A percentile compares a stretch with the other conserved stretches of the same genome.
Conservation (phyloP, 2,797 vertebrate species). For the Sternotherus odoratus region DNA sequence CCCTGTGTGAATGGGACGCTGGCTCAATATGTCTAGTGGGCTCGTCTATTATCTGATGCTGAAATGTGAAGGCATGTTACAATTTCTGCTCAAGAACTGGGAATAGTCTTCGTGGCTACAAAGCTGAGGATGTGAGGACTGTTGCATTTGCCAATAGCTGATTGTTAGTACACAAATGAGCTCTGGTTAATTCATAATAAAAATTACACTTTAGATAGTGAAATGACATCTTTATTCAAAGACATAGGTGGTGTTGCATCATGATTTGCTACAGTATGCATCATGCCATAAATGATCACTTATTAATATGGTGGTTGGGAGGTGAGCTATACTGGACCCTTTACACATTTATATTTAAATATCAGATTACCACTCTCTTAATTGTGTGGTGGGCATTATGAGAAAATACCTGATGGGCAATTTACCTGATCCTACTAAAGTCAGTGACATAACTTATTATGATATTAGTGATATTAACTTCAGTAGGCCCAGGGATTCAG, state of each 20-base stretch:
- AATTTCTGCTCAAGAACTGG: not conserved
- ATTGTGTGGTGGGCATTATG: too few species aligned
- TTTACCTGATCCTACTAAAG: not conserved
- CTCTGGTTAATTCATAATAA: not conserved
- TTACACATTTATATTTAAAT: not conserved
- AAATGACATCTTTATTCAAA: not conserved
- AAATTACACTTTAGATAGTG: not conserved
- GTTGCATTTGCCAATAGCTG: not conserved
- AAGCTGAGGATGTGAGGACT: not conserved
- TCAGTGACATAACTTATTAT: not conserved
- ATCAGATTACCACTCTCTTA: not conserved
- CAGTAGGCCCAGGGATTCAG: too few species aligned
- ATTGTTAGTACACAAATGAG: not conserved
- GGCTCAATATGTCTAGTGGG: not conserved
- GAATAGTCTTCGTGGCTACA: not conserved
- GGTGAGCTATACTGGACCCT: not conserved
- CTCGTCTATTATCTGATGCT: not conserved
- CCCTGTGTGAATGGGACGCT: not conserved
- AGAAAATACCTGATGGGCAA: not conserved
- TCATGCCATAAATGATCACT: not conserved
- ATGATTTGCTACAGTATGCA: not conserved
- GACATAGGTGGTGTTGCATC: not conserved
- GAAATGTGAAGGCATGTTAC: not conserved
- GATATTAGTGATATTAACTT: not conserved
- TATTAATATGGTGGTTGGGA: not conserved